Evolutionary conservation across 1,140 invertebrate genomes (phyloP), one percentile per base, ranked within the genome.

Genomic region (Listronotus bonariensis): DNA sequence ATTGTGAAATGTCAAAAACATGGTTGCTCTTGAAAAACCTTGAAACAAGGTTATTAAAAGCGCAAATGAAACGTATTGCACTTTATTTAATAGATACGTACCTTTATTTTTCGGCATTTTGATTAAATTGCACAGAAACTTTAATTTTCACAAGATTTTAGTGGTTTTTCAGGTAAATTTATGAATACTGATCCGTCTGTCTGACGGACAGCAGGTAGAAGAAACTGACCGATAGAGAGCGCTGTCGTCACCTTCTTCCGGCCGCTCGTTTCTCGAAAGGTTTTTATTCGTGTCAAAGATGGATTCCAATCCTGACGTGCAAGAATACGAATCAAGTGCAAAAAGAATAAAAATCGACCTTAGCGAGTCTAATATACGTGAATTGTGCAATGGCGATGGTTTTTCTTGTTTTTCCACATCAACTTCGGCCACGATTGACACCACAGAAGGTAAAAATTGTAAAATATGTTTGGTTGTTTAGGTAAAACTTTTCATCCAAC

Each of bases 401-500:
- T 77, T 77, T 74, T 68, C 72, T 49, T 69, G 68, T 71, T 75
- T 73, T 76, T 71, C 73, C 54, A 60, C 74, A 67, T 69, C 73
- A 53, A 56, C 52, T 34, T 53, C 53, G 40, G 64, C 56, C 53
- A 65, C 71, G 68, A 71, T 74, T 67, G 75, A 76, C 63, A 66
- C 57, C 45, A 46, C 68, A 66, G 74, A 78, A 78, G 75, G 79
- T 80, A 78, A 80, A 74, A 74, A 75, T 72, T 70, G 31, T 60
- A 67, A 78, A 79, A 78, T 79, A 79, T 79, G 77, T 76, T 78
- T 76, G 68, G 54, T 74, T 72, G 73, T 73, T 74, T 76, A 72
- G 72, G 70, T 45, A 66, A 71, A 69, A 72, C 70, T 77, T 75
- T 68, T 69, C 49, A 72, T 73, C 67, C 72, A 80, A 80, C 71